Evolutionary conservation across 2,888 invertebrate genomes (phyloP), one percentile per base, ranked within the genome.

Genomic region (Dromius quadrimaculatus): DNA sequence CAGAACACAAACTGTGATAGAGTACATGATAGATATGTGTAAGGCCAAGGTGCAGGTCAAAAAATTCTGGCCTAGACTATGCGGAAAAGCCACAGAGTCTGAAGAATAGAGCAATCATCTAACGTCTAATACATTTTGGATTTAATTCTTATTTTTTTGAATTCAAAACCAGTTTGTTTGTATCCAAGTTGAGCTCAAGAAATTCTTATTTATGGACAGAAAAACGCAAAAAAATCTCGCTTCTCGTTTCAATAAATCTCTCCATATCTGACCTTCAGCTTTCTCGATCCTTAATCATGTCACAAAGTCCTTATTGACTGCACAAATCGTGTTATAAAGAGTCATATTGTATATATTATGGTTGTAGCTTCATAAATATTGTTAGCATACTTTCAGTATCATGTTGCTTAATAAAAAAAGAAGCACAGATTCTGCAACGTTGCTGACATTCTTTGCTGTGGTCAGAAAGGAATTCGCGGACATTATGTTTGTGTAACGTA

Each of bases 401-500:
- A 17, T 15, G 41, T 41, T 11, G 50, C 28, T 23, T 23, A 54
- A n/a, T n/a, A n/a, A 11, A 54, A 54, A 54, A 54, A 54, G 47
- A 23, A 23, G 50, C 23, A 54, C n/a, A 54, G 50, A 54, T 28
- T 15, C 13, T 41, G 15, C 1, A 17, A 6, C 11, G 41, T 41
- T 54, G 50, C 50, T 54, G 50, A 28, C 50, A 54, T 54, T 54
- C 50, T 54, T 28, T 13, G 50, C 32, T 54, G 32, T 15, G 50
- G 50, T 54, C 50, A 23, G 23, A 54, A 54, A 15, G 68, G 68
- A 68, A 68, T 68, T 57, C 59, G 45, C 59, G 17, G 50, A 47
- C 70, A 62, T 70, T 47, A 70, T 70, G 62, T 50, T 70, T 70
- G 70, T 70, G 70, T 62, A 70, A 45, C 70, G 62, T 38, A 70